phyloP scores from a whole-genome alignment of 2,113 vertebrate genomes.

The Notarius quadriscutis region DNA sequence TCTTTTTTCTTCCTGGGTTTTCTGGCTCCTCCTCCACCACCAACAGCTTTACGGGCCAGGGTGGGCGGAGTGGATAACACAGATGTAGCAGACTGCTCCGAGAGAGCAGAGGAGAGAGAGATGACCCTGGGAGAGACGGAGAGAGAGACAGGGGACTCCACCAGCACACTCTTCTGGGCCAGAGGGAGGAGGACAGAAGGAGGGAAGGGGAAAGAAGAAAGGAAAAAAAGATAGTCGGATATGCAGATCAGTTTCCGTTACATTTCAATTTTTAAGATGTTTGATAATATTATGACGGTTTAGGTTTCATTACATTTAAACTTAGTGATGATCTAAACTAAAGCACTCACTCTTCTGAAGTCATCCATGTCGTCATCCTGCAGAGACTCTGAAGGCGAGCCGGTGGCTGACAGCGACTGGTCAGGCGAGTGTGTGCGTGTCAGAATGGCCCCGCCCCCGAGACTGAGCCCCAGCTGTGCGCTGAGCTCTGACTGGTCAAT shows the following conservation, averaged over 20 bases:
- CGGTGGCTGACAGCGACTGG: slow-evolving; percentile 78
- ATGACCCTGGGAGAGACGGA: slow-evolving; percentile 66
- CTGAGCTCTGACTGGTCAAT: slow-evolving; percentile 92
- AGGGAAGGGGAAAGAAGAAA: not conserved
- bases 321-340: not conserved
- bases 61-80: slow-evolving; percentile 56
- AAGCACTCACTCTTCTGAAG: slow-evolving; percentile 75
- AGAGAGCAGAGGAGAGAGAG: slow-evolving; percentile 66
- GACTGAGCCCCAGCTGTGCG: slow-evolving; percentile 83
- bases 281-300: not conserved
- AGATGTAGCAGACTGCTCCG: slow-evolving; percentile 51
- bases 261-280: not conserved
- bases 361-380: slow-evolving; percentile 88
- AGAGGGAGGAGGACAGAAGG: not conserved
- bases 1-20: slow-evolving; percentile 82
- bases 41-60: slow-evolving; percentile 62
- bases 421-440: slow-evolving; percentile 80
- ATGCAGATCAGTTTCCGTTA: slow-evolving; percentile 12
- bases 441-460: slow-evolving; percentile 79
- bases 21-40: slow-evolving; percentile 65
- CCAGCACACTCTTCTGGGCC: slow-evolving; percentile 68
- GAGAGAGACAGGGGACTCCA: slow-evolving; percentile 70
- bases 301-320: too few species aligned
- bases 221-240: not conserved
- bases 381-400: slow-evolving; percentile 82